Base-by-base conservation (phyloP, 64 coral and sea anemone genomes). In the Montipora cactus region DNA sequence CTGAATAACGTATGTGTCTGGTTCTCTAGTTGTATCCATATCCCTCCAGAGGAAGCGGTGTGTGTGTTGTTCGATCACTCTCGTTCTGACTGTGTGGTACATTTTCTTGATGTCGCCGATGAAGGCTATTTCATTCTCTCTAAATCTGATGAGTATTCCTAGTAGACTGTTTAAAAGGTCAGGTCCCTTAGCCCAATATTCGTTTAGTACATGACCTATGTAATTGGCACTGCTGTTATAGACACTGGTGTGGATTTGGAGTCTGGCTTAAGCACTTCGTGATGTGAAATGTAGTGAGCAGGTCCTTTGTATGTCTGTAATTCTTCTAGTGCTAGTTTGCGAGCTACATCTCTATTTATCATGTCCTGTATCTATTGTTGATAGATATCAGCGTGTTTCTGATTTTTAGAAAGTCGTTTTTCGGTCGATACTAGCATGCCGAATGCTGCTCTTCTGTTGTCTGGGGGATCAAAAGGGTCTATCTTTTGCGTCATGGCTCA, bases 181-280 rank as follows among this genome's bases (percentile, higher is more conserved):
- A 6, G 88, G 76, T 7, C 88, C 88, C 28, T 90, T 90, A 8
- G 75, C 88, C 49, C 37, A 90, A 16, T 90, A 67, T 4, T 90
- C 75, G 21, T 79, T 90, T 61, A 79, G 47, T 18, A 44, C 50
- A 53, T 90, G 88, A 1, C 74, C 74, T 6, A 18, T 25, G 59
- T 59, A 90, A 7, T 68, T 90, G 6, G 75, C 88, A 79, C 88
- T 90, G 20, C 75, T 90, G 44, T 90, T 90, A 44, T 79, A 90
- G 19, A 67, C 75, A 51, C 49, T 13, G 51, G 88, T 5, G 57
- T 90, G 3, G 88, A 59, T 18, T 77, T 78, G 21, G 49, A 59
- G 13, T 90, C 88, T 44, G 76, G 44, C 3, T 47, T 49, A n/a
- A 90, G 52, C 5, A 90, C 88, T 15, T 90, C 88, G 19, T 90